phyloP scores from a whole-genome alignment of 2,888 invertebrate genomes.

The Andrena hattorfiana region DNA sequence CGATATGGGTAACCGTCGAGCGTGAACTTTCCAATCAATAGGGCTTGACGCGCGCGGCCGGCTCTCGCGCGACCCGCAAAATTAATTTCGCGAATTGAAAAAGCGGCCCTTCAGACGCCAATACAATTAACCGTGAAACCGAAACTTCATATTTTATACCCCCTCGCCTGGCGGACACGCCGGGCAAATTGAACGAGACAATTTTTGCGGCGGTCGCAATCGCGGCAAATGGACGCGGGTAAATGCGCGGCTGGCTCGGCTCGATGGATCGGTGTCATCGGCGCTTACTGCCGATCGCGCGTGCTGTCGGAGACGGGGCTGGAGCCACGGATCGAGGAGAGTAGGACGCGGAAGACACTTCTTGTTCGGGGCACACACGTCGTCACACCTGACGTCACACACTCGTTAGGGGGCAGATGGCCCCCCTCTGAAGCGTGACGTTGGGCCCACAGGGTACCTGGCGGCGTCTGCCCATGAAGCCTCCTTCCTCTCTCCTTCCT shows the following conservation, averaged over 20 bases:
- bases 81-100: slow-evolving; percentile 61
- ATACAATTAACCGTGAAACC: slow-evolving; percentile 61
- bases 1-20: slow-evolving; percentile 40
- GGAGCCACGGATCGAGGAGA: not conserved
- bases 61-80: slow-evolving; percentile 29
- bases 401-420: slow-evolving; percentile 84
- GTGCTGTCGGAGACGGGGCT: not conserved
- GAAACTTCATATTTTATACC: slow-evolving; percentile 60
- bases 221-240: slow-evolving; percentile 51
- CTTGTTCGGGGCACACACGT: slow-evolving; percentile 71
- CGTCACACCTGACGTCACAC: slow-evolving; percentile 85
- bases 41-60: slow-evolving; percentile 19
- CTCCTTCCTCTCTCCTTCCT: slow-evolving; percentile 29
- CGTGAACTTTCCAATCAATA: slow-evolving; percentile 58
- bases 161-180: slow-evolving; percentile 26
- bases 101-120: slow-evolving; percentile 59
- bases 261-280: slow-evolving; percentile 22
- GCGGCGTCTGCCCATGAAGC: slow-evolving; percentile 70
- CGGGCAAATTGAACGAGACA: slow-evolving; percentile 56
- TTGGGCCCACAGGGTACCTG: slow-evolving; percentile 73
- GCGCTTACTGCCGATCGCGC: not conserved
- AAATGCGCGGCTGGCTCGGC: slow-evolving; percentile 21
- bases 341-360: slow-evolving; percentile 61
- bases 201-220: slow-evolving; percentile 58
- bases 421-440: slow-evolving; percentile 84